Conservation (phyloP, 2,888 invertebrate genomes). For the Orchesella flavescens region DNA sequence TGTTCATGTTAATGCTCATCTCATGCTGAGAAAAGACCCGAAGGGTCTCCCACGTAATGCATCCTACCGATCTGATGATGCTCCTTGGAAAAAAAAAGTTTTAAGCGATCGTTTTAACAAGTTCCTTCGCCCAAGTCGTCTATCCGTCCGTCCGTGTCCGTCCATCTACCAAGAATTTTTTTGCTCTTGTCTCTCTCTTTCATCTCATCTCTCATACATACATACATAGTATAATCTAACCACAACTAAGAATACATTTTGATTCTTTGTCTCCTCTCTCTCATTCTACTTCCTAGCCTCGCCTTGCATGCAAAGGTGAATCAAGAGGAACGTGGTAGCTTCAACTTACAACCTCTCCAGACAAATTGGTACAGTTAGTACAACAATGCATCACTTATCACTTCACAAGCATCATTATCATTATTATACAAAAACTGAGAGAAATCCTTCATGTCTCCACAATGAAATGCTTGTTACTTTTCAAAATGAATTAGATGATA, state of each 20-base stretch:
- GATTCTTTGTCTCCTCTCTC: background rate
- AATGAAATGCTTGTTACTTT: constrained; percentile 54
- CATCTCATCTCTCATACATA: background rate
- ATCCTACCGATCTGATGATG: constrained; percentile 61
- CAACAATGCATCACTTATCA: constrained; percentile 65
- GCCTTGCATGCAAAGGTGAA: background rate
- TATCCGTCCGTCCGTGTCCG: constrained; percentile 12
- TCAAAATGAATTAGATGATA: constrained; percentile 44
- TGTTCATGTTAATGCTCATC: constrained; percentile 68
- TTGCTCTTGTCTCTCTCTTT: background rate
- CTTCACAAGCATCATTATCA: constrained; percentile 59
- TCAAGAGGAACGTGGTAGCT: constrained; percentile 46
- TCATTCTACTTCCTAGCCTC: background rate
- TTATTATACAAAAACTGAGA: constrained; percentile 26
- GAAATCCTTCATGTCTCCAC: constrained; percentile 14
- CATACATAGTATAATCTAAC: too few species aligned
- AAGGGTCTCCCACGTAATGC: constrained; percentile 65
- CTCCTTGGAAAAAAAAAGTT: constrained; percentile 45
- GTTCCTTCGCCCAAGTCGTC: constrained; percentile 33
- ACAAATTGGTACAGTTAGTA: constrained; percentile 66
- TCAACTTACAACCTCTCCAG: constrained; percentile 56
- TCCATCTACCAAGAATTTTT: background rate
- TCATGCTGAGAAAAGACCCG: constrained; percentile 69
- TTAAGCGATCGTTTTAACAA: constrained; percentile 51
- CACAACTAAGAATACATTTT: too few species aligned